Conservation (phyloP, 2,113 vertebrate species). For the Spea bombifrons region DNA sequence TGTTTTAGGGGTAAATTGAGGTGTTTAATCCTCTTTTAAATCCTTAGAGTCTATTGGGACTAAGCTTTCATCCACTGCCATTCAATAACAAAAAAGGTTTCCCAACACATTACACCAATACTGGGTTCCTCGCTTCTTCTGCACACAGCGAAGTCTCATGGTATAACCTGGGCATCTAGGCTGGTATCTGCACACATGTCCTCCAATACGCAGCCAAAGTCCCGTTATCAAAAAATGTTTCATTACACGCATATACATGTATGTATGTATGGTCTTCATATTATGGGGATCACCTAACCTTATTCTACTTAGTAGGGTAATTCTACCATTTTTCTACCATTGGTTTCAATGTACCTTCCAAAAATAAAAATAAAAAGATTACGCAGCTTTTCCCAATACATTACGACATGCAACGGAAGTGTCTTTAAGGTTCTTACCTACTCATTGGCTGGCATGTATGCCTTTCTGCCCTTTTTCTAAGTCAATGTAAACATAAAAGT, state of each 20-base stretch:
- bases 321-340: background rate
- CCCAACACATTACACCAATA: too few relatives aligned
- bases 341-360: background rate
- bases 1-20: too few relatives aligned
- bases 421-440: too few relatives aligned
- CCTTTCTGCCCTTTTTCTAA: background rate
- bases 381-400: background rate
- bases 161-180: background rate
- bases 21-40: too few relatives aligned
- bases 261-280: too few relatives aligned
- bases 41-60: too few relatives aligned
- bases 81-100: too few relatives aligned
- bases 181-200: slow-evolving; percentile 1
- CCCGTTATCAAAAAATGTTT: slow-evolving; percentile 1
- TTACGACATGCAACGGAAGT: background rate
- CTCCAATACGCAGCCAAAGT: slow-evolving; percentile 34
- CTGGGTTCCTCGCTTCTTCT: too few relatives aligned
- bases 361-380: background rate
- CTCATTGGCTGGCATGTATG: background rate
- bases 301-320: too few relatives aligned
- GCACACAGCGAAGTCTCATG: too few relatives aligned
- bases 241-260: too few relatives aligned
- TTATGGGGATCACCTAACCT: background rate
- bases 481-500: background rate
- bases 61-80: too few relatives aligned